Conservation (phyloP, 2,888 invertebrate species). For the Aproaerema taeniolella region DNA sequence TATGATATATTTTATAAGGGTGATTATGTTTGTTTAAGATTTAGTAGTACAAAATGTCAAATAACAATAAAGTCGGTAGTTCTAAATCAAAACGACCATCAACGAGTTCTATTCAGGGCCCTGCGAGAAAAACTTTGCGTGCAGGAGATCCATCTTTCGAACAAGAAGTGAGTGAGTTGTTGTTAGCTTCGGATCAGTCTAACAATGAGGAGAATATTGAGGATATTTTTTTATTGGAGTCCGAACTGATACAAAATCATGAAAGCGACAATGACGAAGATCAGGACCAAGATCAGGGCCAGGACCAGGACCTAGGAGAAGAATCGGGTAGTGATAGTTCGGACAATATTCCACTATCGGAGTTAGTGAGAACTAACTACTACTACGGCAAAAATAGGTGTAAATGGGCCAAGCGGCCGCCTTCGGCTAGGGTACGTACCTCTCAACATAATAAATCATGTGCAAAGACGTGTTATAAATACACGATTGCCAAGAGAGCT, state of each 20-base stretch:
- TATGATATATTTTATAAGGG: conserved; percentile 1
- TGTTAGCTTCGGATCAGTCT: background rate
- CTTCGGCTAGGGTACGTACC: conserved; percentile 7
- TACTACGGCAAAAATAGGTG: conserved; percentile 9
- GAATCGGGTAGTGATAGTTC: background rate
- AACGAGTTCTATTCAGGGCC: conserved; percentile 13
- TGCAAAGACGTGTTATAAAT: background rate
- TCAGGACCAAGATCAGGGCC: too few relatives aligned
- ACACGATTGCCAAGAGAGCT: background rate
- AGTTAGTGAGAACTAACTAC: background rate
- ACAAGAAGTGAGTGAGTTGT: conserved; percentile 8
- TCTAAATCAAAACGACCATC: conserved; percentile 8
- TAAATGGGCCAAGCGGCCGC: conserved; percentile 9
- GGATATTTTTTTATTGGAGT: background rate
- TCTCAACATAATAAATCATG: conserved; percentile 8
- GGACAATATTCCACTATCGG: background rate
- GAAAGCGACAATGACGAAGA: background rate
- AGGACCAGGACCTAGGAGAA: background rate
- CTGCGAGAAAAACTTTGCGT: conserved; percentile 9
- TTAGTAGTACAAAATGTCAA: conserved; percentile 8
- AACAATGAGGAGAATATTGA: background rate
- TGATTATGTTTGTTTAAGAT: conserved; percentile 4
- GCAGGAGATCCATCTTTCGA: conserved; percentile 10
- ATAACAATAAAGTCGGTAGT: conserved; percentile 10
- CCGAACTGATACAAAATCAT: background rate